Evolutionary conservation across 92 coral and sea anemone genomes (phyloP).

Genomic region (Virgularia gustaviana): DNA sequence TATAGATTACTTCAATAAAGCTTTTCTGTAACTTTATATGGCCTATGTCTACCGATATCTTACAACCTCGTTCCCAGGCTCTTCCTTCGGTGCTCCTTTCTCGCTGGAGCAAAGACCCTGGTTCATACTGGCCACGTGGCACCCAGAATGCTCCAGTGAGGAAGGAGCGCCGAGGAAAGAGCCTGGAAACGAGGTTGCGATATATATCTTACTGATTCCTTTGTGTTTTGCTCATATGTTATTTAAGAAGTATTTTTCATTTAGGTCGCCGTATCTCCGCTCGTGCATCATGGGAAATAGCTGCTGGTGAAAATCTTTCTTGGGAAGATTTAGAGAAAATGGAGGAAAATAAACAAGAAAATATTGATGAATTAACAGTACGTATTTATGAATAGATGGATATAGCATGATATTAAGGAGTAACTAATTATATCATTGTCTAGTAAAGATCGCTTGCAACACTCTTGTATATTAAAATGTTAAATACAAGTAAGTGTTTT

Average conservation of each 20-base stretch:
- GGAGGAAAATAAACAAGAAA: slow-evolving; percentile 82
- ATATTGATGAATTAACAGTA: slow-evolving; percentile 80
- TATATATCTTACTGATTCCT: not conserved
- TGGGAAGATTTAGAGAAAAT: slow-evolving; percentile 76
- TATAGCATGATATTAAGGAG: not conserved
- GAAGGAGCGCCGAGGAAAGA: no score
- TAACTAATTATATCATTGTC: not conserved
- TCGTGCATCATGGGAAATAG: slow-evolving; percentile 59
- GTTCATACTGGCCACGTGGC: no score
- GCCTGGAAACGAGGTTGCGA: no score
- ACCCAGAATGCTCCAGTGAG: no score
- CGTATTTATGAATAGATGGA: not conserved
- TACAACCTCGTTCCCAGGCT: no score
- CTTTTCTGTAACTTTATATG: no score
- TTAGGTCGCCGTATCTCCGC: slow-evolving; percentile 77
- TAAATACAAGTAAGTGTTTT: no score
- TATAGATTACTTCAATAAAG: no score
- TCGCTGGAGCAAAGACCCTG: no score
- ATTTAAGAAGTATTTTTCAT: not conserved
- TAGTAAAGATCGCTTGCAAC: not conserved
- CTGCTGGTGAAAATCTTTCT: slow-evolving; percentile 54
- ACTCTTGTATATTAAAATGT: no score
- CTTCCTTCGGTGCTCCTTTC: no score
- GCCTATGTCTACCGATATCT: no score
- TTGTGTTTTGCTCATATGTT: not conserved